Conservation (phyloP, 2,797 vertebrate species). For the Catharus ustulatus region DNA sequence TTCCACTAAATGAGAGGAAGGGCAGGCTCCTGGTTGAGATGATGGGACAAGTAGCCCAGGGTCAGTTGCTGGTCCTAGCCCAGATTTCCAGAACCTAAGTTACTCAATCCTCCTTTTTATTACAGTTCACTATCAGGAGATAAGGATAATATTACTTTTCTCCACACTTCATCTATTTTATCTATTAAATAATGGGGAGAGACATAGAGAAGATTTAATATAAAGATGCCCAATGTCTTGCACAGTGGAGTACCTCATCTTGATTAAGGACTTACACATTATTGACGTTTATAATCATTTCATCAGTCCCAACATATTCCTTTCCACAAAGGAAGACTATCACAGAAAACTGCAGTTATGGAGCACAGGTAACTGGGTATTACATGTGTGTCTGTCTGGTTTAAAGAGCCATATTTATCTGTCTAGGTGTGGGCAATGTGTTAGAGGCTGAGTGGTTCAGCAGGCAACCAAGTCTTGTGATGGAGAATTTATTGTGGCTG, state of each 20-base stretch:
- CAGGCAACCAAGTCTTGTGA: not conserved
- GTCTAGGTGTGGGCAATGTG: not conserved
- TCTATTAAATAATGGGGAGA: not conserved
- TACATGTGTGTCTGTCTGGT: not conserved
- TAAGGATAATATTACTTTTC: not conserved
- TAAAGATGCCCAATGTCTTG: not conserved
- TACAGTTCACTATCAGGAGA: not conserved
- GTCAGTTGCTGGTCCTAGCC: not conserved
- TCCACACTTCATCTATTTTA: not conserved
- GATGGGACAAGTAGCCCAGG: not conserved
- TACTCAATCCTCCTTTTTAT: not conserved
- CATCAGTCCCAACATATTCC: not conserved
- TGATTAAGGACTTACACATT: not conserved
- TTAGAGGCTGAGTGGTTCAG: not conserved
- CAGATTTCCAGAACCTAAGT: not conserved
- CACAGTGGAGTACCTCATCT: not conserved
- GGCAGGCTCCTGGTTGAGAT: not conserved
- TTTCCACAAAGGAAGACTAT: not conserved
- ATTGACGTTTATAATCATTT: not conserved
- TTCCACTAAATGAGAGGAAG: conserved; percentile 6
- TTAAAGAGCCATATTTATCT: not conserved
- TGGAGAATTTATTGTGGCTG: not conserved
- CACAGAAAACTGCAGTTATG: not conserved
- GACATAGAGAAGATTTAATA: not conserved
- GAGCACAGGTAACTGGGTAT: not conserved